phyloP scores from a whole-genome alignment of 2,113 vertebrate species.

The Oncorhynchus mykiss region DNA sequence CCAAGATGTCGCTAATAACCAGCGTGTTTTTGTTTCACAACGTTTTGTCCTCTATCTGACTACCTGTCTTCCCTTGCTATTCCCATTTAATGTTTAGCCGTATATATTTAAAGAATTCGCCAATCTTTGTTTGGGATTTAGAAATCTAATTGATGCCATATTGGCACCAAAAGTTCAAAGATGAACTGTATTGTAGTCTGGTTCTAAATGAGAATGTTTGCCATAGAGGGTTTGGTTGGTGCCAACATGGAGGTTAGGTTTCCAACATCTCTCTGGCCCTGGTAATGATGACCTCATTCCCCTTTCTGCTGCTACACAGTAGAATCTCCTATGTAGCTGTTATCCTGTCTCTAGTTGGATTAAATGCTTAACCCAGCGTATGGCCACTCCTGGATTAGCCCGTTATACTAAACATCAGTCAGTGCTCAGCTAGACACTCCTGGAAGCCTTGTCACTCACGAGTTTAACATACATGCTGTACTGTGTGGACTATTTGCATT shows the following conservation, averaged over 20 bases:
- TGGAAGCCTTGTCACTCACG: too few species aligned
- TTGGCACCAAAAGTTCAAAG: too few species aligned
- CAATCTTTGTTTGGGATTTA: too few species aligned
- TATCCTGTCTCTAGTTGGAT: neutral
- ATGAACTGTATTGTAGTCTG: too few species aligned
- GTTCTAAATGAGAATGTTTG: too few species aligned
- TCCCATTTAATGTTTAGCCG: too few species aligned
- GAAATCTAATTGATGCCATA: too few species aligned
- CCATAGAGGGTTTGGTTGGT: too few species aligned
- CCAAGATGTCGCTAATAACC: conserved; percentile 6
- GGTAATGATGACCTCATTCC: neutral
- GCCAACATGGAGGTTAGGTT: neutral
- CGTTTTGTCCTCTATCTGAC: neutral
- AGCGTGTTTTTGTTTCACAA: neutral
- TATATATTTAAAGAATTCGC: too few species aligned
- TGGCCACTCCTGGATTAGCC: conserved; percentile 36
- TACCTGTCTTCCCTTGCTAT: neutral
- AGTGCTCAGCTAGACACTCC: neutral
- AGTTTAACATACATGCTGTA: neutral
- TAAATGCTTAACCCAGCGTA: conserved; percentile 36
- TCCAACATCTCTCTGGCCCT: too few species aligned
- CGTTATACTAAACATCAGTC: conserved; percentile 7
- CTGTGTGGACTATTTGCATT: neutral
- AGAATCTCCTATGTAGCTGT: neutral
- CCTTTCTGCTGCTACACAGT: neutral